Evolutionary conservation across 2,797 vertebrate species (phyloP).

Genomic region (Rhinoraja longicauda): DNA sequence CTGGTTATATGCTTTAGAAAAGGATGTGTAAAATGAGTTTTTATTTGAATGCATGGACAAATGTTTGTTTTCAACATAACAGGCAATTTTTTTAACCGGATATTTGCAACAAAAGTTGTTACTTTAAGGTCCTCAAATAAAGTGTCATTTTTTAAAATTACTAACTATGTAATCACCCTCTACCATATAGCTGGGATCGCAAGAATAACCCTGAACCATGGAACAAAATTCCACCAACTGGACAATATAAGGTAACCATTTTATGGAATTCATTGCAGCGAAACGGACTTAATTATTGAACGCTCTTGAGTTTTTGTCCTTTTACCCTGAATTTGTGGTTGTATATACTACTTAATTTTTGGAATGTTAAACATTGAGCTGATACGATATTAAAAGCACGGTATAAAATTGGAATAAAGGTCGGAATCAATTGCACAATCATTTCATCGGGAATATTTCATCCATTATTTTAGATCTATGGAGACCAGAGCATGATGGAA

Average conservation of each 20-base stretch:
- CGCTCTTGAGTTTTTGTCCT: not conserved
- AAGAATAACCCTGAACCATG: conserved; percentile 39
- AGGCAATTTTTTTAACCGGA: not conserved
- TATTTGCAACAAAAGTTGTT: not conserved
- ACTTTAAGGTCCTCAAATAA: not conserved
- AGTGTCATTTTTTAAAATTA: not conserved
- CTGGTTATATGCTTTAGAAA: not conserved
- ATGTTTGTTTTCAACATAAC: not conserved
- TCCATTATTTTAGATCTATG: too few species aligned
- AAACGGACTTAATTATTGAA: not conserved
- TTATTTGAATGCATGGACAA: not conserved
- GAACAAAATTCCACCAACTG: conserved; percentile 26
- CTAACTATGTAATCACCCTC: not conserved
- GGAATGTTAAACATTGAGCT: not conserved
- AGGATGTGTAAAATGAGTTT: too few species aligned
- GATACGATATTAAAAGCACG: not conserved
- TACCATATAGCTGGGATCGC: conserved; percentile 33
- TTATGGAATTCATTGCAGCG: not conserved
- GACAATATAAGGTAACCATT: conserved; percentile 38
- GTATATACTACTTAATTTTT: not conserved
- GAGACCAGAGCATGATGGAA: not conserved
- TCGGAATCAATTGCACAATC: not conserved
- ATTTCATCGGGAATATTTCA: not conserved
- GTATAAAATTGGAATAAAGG: not conserved
- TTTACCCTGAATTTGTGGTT: not conserved